Conservation (phyloP, 2,888 invertebrate genomes). For the Brenthis hecate region DNA sequence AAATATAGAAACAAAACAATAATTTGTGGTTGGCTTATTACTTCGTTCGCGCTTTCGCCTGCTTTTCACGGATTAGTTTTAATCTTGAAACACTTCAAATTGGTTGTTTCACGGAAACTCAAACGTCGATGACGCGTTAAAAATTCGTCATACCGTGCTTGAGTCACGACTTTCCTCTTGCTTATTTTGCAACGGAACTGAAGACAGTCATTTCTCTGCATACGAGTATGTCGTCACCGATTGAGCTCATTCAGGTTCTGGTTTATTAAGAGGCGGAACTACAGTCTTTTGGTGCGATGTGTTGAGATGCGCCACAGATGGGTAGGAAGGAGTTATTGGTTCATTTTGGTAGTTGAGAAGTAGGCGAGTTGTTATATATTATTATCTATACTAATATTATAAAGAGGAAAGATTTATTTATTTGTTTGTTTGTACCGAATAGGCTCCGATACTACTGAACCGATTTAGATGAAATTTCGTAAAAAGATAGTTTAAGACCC, state of each 20-base stretch:
- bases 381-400: too few relatives aligned
- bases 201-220: slow-evolving; percentile 5
- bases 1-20: not conserved
- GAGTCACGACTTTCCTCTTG: slow-evolving; percentile 42
- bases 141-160: slow-evolving; percentile 48
- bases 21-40: slow-evolving; percentile 26
- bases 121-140: slow-evolving; percentile 44
- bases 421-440: too few relatives aligned
- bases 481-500: too few relatives aligned
- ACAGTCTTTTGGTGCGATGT: too few relatives aligned
- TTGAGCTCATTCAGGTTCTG: slow-evolving; percentile 2
- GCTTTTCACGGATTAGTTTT: slow-evolving; percentile 44
- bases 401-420: too few relatives aligned
- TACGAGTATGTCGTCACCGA: not conserved
- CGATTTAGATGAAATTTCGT: too few relatives aligned
- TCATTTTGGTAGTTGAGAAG: too few relatives aligned
- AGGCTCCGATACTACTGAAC: too few relatives aligned
- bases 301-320: too few relatives aligned
- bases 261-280: too few relatives aligned
- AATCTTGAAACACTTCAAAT: slow-evolving; percentile 50
- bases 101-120: slow-evolving; percentile 48
- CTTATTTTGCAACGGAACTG: slow-evolving; percentile 19
- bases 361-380: too few relatives aligned
- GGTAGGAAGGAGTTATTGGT: too few relatives aligned
- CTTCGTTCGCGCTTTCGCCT: slow-evolving; percentile 48